Base-by-base conservation (phyloP, 1,140 invertebrate genomes). In the Panulirus ornatus region DNA sequence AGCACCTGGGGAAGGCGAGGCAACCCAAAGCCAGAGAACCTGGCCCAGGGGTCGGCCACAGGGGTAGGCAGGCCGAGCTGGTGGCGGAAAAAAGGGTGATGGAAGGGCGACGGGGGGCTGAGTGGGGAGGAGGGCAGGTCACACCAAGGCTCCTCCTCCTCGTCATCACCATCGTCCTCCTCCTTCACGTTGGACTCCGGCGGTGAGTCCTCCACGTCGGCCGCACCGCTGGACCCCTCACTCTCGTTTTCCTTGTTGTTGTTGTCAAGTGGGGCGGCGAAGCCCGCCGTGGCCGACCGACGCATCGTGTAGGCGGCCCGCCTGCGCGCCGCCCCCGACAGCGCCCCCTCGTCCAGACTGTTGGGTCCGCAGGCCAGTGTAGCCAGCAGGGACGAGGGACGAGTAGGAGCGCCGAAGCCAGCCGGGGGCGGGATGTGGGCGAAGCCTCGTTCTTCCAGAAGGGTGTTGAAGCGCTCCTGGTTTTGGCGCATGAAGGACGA, bases 71-170 rank as follows among this genome's bases (percentile, higher is more conserved):
- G 75, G 30, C 91, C 91, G 38, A 92, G 76, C 84, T 92, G 91
- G 42, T 71, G 88, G 27, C 87, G 85, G 79, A 91, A 91, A 75
- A 91, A 91, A 11, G 88, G 91, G 79, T 88, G 88, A 44, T 90
- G 88, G 73, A 91, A 91, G 47, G 92, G 91, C 38, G 92, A 92
- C 27, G 91, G 92, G 11, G 92, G 91, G 54, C 88, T 90, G 8
- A 91, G 73, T 1, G 88, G 91, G 27, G 92, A 91, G 38, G 91
- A 66, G 2, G 91, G 92, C 36, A 92, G 73, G 70, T 92, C 85
- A 40, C 84, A 84, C 66, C 87, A 82, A 11, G 84, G 76, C 47
- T 58, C 75, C 58, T 85, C 88, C 42, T 81, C 78, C 6, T 85
- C 82, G 3, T 79, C 88, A 16, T 82, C 87, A 63, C 47, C 84